phyloP scores from a whole-genome alignment of 1,140 invertebrate genomes.

The Linepithema humile region DNA sequence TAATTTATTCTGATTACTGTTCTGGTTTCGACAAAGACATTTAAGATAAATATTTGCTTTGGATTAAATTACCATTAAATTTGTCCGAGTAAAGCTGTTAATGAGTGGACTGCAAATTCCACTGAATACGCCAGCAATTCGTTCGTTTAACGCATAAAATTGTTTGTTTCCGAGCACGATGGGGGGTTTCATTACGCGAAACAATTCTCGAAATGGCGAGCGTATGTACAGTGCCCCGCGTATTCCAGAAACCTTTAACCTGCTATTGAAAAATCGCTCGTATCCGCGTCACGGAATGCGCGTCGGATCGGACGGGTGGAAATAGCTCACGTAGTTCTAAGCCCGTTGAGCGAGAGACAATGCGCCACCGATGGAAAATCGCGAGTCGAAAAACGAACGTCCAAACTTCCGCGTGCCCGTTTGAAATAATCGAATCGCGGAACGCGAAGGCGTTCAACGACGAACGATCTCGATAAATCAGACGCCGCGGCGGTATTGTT shows the following conservation, averaged over 20 bases:
- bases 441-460: not conserved
- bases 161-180: constrained; percentile 25
- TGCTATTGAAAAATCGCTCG: constrained; percentile 52
- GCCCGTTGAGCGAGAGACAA: constrained; percentile 23
- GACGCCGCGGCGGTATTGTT: not conserved
- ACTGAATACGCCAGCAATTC: not conserved
- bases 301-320: constrained; percentile 12
- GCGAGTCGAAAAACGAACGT: constrained; percentile 31
- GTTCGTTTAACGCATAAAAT: constrained; percentile 9
- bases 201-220: constrained; percentile 38
- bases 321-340: constrained; percentile 27
- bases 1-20: not conserved
- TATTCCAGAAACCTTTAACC: constrained; percentile 31
- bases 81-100: not conserved
- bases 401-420: constrained; percentile 8
- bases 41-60: constrained; percentile 26
- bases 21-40: not conserved
- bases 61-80: constrained; percentile 4
- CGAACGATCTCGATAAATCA: constrained; percentile 26
- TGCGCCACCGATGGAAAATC: constrained; percentile 41
- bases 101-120: not conserved
- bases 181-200: constrained; percentile 43
- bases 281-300: constrained; percentile 41
- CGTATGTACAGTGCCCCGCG: not conserved
- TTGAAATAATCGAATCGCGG: constrained; percentile 22